Conservation (phyloP, 2,113 vertebrate genomes). For the Chloebia gouldiae region DNA sequence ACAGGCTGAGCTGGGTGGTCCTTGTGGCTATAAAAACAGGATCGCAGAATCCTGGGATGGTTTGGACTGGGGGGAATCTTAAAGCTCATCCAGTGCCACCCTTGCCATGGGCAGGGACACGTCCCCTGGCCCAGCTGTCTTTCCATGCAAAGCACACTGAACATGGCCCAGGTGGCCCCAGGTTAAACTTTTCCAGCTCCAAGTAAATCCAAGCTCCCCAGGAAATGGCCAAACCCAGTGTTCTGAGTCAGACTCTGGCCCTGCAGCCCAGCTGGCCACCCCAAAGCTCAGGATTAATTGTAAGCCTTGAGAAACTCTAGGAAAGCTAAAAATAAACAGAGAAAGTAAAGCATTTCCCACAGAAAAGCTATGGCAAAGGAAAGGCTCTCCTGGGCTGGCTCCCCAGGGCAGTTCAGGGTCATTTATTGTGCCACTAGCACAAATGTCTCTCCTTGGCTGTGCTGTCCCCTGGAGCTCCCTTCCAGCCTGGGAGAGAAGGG, state of each 20-base stretch:
- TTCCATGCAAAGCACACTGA: accelerated
- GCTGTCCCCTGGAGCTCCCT: neutral
- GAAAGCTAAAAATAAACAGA: conserved; percentile 36
- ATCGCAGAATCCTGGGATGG: neutral
- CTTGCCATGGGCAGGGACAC: neutral
- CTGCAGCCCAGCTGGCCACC: neutral
- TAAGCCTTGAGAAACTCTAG: neutral
- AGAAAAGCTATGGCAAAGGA: neutral
- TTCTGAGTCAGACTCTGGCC: neutral
- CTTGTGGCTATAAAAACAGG: neutral
- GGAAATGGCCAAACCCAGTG: neutral
- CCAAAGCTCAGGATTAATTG: neutral
- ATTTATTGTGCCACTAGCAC: neutral
- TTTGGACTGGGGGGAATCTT: neutral
- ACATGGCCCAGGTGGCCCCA: neutral
- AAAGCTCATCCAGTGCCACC: neutral
- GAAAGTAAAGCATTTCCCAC: neutral
- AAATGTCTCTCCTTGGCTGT: neutral
- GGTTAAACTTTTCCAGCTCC: neutral
- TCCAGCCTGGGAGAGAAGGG: neutral
- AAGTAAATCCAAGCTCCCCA: neutral
- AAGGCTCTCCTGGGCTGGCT: neutral
- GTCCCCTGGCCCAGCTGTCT: neutral
- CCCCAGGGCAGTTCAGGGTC: neutral
- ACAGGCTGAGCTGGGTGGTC: neutral